These are phyloP conservation scores for Dichetophora obliterata DNA, from an alignment of 2,888 invertebrate genomes.

Conservation along the genomic window DNA sequence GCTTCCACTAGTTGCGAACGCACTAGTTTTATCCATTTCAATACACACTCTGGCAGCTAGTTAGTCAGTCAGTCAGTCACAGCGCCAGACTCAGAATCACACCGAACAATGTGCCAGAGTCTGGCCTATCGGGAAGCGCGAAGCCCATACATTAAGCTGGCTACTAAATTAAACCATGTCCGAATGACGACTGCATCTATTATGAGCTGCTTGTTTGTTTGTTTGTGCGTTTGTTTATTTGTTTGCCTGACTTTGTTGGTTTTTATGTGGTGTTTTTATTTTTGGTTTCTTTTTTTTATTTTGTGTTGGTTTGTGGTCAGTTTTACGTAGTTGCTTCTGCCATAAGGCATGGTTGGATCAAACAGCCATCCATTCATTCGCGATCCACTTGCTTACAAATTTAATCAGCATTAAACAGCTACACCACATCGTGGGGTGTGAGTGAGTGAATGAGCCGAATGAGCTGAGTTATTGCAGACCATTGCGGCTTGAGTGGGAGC, in stretches of 20 bases:
- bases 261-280: too few species aligned
- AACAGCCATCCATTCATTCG: constrained; percentile 12
- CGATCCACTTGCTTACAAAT: constrained; percentile 56
- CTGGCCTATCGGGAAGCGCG: constrained; percentile 10
- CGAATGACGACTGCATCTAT: constrained; percentile 10
- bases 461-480: not conserved
- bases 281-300: not conserved
- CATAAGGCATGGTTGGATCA: not conserved
- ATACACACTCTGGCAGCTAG: not conserved
- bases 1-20: not conserved
- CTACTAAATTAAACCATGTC: constrained; percentile 21
- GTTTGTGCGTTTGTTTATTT: constrained; percentile 2
- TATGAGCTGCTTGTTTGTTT: constrained; percentile 17
- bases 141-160: not conserved
- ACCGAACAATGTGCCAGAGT: not conserved
- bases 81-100: not conserved
- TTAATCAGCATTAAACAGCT: constrained; percentile 59
- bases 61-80: not conserved
- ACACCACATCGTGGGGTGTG: constrained; percentile 15
- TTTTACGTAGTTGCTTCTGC: not conserved
- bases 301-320: constrained; percentile 10
- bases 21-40: not conserved
- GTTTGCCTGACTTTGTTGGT: not conserved
- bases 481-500: constrained; percentile 11
- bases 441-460: not conserved